These are phyloP conservation scores for Pseudococcus viburni DNA, from an alignment of 2,888 invertebrate genomes.

Conservation along the genomic window DNA sequence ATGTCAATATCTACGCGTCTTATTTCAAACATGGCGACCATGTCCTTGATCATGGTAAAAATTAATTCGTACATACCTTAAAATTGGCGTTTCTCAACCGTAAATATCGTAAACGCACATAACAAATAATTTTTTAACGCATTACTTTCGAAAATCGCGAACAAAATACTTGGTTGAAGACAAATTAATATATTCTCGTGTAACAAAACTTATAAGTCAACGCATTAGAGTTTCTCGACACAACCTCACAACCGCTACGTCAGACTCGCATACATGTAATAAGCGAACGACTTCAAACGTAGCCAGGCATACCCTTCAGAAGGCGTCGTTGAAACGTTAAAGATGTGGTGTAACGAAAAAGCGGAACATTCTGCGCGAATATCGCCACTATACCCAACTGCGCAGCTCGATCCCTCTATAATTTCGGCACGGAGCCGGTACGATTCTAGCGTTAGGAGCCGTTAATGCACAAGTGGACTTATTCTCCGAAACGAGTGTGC, in stretches of 20 bases:
- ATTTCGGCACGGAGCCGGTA: constrained; percentile 36
- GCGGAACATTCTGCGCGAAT: constrained; percentile 63
- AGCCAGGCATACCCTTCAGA: constrained; percentile 58
- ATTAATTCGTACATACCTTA: constrained; percentile 19
- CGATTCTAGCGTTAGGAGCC: constrained; percentile 56
- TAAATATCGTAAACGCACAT: constrained; percentile 33
- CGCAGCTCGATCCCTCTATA: constrained; percentile 38
- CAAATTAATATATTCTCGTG: background rate
- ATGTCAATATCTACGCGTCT: no score
- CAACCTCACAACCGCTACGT: constrained; percentile 56
- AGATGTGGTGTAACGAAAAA: constrained; percentile 63
- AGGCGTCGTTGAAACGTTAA: constrained; percentile 52
- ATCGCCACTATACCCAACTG: constrained; percentile 17
- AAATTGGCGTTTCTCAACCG: constrained; percentile 48
- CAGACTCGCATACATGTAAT: constrained; percentile 57
- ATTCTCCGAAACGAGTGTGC: background rate
- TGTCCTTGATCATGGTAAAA: constrained; percentile 16
- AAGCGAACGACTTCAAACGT: constrained; percentile 58
- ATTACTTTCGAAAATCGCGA: constrained; percentile 46
- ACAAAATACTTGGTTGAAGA: constrained; percentile 16
- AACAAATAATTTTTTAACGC: constrained; percentile 58
- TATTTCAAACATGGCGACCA: constrained; percentile 8
- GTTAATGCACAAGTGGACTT: constrained; percentile 56
- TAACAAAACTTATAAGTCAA: constrained; percentile 46
- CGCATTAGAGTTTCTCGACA: constrained; percentile 43